Conservation (phyloP, 2,797 vertebrate species). For the Pseudomugil tenellus region DNA sequence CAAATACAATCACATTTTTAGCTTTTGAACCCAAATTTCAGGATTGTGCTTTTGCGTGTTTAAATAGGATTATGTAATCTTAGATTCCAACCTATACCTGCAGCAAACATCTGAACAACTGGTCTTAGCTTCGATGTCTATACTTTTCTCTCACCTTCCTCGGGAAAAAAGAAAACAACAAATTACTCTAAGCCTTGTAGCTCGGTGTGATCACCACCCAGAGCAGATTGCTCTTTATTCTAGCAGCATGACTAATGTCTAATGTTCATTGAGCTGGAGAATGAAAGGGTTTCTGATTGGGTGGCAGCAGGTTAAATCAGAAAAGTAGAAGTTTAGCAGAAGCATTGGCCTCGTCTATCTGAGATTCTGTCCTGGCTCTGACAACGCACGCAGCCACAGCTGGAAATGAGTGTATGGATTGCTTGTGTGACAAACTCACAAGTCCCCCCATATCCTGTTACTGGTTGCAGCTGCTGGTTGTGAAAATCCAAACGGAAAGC, state of each 20-base stretch:
- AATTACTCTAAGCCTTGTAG: slow-evolving; percentile 9
- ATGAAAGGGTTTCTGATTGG: slow-evolving; percentile 41
- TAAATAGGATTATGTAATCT: background rate
- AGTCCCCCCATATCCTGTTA: slow-evolving; percentile 7
- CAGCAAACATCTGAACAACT: slow-evolving; percentile 1
- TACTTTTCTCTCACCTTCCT: background rate
- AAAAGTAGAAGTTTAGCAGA: slow-evolving; percentile 5
- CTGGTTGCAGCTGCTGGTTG: slow-evolving; percentile 42
- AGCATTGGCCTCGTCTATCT: slow-evolving; percentile 10
- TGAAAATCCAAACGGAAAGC: background rate
- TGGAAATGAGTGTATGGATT: slow-evolving; percentile 18
- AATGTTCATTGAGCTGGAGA: slow-evolving; percentile 51
- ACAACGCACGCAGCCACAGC: slow-evolving; percentile 13
- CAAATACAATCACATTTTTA: too few relatives aligned
- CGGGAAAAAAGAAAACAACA: slow-evolving; percentile 10
- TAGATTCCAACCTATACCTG: background rate
- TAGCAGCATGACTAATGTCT: too few relatives aligned
- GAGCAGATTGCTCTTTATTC: slow-evolving; percentile 23
- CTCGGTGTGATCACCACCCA: slow-evolving; percentile 29
- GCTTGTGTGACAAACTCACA: slow-evolving; percentile 11
- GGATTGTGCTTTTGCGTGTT: background rate
- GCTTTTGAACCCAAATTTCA: background rate
- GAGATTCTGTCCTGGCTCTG: slow-evolving; percentile 11
- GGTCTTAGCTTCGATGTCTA: background rate
- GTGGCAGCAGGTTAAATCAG: slow-evolving; percentile 32